Evolutionary conservation across 2,113 vertebrate genomes (phyloP).

Genomic region (Etheostoma spectabile): DNA sequence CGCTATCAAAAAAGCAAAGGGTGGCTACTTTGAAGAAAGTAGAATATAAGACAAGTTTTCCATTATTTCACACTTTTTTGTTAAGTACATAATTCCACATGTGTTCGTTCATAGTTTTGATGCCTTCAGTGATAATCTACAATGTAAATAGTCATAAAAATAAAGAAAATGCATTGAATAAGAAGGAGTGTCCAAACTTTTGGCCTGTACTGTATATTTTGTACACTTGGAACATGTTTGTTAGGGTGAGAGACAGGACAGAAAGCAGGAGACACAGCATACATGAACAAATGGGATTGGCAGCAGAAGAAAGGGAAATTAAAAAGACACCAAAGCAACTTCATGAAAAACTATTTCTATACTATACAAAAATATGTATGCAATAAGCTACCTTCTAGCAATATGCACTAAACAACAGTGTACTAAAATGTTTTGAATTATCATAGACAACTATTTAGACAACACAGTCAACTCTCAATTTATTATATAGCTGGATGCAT

Average conservation of each 20-base stretch:
- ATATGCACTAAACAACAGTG: background rate
- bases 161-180: too few species aligned
- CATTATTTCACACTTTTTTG: too few species aligned
- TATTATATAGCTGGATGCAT: background rate
- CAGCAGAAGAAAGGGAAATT: constrained; percentile 40
- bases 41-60: too few species aligned
- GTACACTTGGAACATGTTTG: constrained; percentile 48
- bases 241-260: constrained; percentile 47
- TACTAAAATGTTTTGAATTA: constrained; percentile 2
- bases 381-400: background rate
- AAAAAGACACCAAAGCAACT: constrained; percentile 37
- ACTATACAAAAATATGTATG: background rate
- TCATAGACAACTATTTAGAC: background rate
- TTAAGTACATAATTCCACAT: too few species aligned
- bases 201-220: background rate
- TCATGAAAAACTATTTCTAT: constrained; percentile 11
- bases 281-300: constrained; percentile 46
- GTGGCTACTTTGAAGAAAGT: too few species aligned
- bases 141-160: too few species aligned
- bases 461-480: background rate
- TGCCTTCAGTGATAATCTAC: too few species aligned
- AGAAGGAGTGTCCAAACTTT: too few species aligned
- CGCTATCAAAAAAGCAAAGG: too few species aligned
- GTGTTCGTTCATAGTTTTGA: too few species aligned
- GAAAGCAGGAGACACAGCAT: constrained; percentile 52